phyloP scores from a whole-genome alignment of 2,888 invertebrate species.

The Epirrhoe alternata region DNA sequence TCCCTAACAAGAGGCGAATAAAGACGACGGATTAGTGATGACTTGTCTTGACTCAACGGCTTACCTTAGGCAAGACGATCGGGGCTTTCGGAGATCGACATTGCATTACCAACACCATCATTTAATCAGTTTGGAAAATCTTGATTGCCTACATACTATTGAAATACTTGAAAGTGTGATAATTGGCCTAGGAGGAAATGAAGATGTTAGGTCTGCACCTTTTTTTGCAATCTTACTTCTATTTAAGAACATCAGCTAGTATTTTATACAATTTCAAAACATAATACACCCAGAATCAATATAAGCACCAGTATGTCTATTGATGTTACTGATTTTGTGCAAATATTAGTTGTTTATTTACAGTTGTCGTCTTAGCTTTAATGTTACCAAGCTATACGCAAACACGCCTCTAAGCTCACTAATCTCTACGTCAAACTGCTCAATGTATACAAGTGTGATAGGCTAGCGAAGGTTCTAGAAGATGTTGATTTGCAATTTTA shows the following conservation, averaged over 20 bases:
- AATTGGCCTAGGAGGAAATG: no score
- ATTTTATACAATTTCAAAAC: background rate
- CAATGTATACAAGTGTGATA: conserved; percentile 10
- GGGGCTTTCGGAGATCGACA: background rate
- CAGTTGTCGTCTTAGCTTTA: conserved; percentile 42
- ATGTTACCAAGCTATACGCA: conserved; percentile 54
- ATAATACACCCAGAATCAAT: background rate
- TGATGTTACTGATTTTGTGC: background rate
- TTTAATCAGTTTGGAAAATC: background rate
- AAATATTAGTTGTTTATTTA: conserved; percentile 35
- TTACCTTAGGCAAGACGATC: conserved; percentile 56
- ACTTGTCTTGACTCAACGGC: conserved; percentile 72
- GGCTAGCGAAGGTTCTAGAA: background rate
- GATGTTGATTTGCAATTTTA: background rate
- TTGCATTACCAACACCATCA: background rate
- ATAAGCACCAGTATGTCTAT: conserved; percentile 21
- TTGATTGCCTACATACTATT: no score
- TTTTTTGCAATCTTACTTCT: no score
- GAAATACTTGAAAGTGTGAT: no score
- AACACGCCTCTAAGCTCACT: conserved; percentile 55
- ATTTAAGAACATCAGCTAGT: background rate
- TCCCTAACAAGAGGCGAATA: conserved; percentile 57
- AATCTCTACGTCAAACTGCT: conserved; percentile 55
- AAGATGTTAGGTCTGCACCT: no score
- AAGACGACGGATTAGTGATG: conserved; percentile 64